Evolutionary conservation across 2,113 vertebrate genomes (phyloP).

Genomic region (Caracal caracal): DNA sequence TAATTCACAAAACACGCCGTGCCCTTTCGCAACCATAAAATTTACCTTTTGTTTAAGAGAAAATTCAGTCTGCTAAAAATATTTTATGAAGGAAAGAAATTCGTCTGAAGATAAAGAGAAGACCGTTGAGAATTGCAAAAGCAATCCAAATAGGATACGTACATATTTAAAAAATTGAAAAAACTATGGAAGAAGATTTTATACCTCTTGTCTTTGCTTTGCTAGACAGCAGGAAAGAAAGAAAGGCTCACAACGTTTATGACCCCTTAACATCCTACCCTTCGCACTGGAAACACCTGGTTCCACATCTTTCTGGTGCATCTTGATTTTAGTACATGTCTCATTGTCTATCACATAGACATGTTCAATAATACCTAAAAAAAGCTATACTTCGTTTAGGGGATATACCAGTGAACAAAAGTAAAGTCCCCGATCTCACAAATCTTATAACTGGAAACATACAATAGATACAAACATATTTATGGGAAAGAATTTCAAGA

Average conservation of each 20-base stretch:
- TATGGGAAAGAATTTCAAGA: background rate
- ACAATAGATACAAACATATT: background rate
- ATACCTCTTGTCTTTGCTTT: background rate
- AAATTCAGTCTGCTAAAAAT: conserved; percentile 26
- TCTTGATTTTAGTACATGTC: background rate
- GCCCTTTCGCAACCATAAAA: background rate
- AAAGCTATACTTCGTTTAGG: background rate
- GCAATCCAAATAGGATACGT: background rate
- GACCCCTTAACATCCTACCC: too few relatives aligned
- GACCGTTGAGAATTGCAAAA: background rate
- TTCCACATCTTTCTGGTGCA: background rate
- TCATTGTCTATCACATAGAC: background rate
- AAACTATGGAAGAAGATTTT: background rate
- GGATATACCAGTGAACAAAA: background rate
- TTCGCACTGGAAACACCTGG: background rate
- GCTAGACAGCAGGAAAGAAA: background rate
- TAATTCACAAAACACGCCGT: background rate
- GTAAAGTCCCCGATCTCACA: background rate
- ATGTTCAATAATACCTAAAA: background rate
- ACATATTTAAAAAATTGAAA: background rate
- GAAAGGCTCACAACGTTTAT: background rate
- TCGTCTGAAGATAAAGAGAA: background rate
- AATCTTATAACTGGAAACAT: background rate
- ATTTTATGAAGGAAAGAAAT: background rate
- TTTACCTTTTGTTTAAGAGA: background rate